Percentiles rank a stretch among this genome's conserved stretches.
Conservation (phyloP, 2,888 invertebrate genomes). For the Callyntrura sp. region DNA sequence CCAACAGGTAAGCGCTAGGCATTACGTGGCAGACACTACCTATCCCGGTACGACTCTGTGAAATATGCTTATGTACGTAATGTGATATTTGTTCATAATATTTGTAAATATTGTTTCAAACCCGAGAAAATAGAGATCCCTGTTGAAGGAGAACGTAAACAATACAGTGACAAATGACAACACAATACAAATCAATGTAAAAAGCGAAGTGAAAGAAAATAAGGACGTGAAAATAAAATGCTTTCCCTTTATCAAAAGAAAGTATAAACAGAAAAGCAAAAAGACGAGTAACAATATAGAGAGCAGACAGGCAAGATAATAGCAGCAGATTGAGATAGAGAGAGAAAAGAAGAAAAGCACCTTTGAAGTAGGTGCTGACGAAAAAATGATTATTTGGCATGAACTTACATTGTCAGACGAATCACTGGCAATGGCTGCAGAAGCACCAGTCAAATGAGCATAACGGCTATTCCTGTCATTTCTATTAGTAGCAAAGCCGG, state of each 20-base stretch:
- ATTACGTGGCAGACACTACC: too few relatives aligned
- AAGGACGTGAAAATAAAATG: neutral
- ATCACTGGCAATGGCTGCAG: conserved; percentile 78
- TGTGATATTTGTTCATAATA: too few relatives aligned
- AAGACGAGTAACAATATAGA: conserved; percentile 42
- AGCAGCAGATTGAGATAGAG: conserved; percentile 50
- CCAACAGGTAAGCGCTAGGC: too few relatives aligned
- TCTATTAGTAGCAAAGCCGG: conserved; percentile 63
- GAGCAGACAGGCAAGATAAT: conserved; percentile 50
- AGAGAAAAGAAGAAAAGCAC: conserved; percentile 44
- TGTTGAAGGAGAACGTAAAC: neutral
- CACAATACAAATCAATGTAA: too few relatives aligned
- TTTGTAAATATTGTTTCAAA: too few relatives aligned
- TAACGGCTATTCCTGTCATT: conserved; percentile 77
- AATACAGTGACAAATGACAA: neutral
- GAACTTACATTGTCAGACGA: conserved; percentile 83
- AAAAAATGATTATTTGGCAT: conserved; percentile 30
- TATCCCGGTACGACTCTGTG: too few relatives aligned
- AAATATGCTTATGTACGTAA: too few relatives aligned
- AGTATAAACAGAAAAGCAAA: conserved; percentile 32
- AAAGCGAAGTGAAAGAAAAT: neutral
- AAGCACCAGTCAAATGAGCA: conserved; percentile 70
- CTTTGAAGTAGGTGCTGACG: conserved; percentile 55
- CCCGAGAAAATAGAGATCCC: neutral
- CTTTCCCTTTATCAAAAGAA: conserved; percentile 12